Evolutionary conservation across 1,140 invertebrate species (phyloP), one percentile per base, ranked within the genome.

Genomic region (Cylas formicarius): DNA sequence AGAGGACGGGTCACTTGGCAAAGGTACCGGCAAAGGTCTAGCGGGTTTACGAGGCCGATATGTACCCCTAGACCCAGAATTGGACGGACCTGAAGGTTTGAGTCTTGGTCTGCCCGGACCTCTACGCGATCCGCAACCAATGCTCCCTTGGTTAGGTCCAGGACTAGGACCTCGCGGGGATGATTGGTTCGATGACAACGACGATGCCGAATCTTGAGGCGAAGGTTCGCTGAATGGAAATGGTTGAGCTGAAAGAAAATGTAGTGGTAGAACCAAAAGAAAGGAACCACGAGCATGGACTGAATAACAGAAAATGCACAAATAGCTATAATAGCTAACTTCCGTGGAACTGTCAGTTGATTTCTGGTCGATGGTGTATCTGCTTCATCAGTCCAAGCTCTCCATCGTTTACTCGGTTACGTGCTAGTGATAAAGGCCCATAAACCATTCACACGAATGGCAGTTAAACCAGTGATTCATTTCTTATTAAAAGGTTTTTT

Each of bases 81-180:
- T 73, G 0, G 72, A 66, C 0, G 80, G 80, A 3, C 78, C 81
- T 26, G 70, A 68, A 2, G 73, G 80, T 49, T 75, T 74, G 34
- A 84, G 66, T 3, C 84, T 68, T 0, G 87, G 87, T 53, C 88
- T 63, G 10, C 87, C 87, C 0, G 85, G 82, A 7, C 84, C 84
- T 17, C 83, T 64, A 40, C 79, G 71, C 2, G 56, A 18, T 5
- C 45, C 29, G 27, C 23, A 7, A 36, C 28, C 11, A 38, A 11
- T 3, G 20, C 16, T 8, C 39, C 37, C 13, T 28, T 9, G 11
- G 27, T 6, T 14, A 28, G 31, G 2, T 47, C 39, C 14, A 44
- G 19, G 10, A 7, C 48, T 44, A 17, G 46, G 31, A 23, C 43
- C 46, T 14, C 49, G 31, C 4, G 52, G 52, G 18, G 52, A 54